Conservation (phyloP, 2,797 vertebrate species). For the Caiman crocodilus region DNA sequence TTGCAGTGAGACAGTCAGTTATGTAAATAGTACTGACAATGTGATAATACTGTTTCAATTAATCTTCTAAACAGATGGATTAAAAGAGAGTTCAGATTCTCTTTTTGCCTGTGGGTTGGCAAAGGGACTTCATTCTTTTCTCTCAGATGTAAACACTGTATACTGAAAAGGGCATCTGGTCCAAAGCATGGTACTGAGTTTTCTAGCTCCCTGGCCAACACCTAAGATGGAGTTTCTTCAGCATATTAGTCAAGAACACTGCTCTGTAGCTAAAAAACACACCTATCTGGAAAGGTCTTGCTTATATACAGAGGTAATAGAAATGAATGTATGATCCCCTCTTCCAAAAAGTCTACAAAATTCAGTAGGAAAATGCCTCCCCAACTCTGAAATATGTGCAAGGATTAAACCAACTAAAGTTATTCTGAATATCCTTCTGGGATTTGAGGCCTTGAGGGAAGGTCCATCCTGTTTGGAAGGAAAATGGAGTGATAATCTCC, state of each 20-base stretch:
- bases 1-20: background rate
- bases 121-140: background rate
- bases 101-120: background rate
- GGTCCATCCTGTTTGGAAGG: background rate
- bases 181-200: background rate
- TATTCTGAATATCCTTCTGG: background rate
- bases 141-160: background rate
- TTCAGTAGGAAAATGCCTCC: background rate
- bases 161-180: background rate
- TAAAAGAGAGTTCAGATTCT: background rate
- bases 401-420: background rate
- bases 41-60: background rate
- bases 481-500: background rate
- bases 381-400: background rate
- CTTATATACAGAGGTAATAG: too few species aligned
- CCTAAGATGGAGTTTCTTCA: background rate
- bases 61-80: background rate
- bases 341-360: background rate
- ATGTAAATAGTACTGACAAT: background rate
- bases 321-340: too few species aligned
- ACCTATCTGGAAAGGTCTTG: background rate
- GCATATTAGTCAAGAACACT: background rate
- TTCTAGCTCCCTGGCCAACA: background rate
- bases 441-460: rapidly evolving
- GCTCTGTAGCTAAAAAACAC: background rate